Conservation (phyloP, 2,888 invertebrate species). For the Diaprepes abbreviatus region DNA sequence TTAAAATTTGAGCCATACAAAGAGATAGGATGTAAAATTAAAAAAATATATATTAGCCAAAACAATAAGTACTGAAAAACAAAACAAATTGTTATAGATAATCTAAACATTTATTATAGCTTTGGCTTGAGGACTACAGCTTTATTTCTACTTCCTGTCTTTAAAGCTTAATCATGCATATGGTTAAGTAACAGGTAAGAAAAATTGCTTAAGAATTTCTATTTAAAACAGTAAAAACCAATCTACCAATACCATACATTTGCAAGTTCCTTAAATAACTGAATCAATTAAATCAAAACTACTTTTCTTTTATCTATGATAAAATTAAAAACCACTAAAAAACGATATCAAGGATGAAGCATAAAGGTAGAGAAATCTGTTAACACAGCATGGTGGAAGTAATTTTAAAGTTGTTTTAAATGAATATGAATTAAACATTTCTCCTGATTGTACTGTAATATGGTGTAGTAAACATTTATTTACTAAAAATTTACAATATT, state of each 20-base stretch:
- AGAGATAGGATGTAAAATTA: too few relatives aligned
- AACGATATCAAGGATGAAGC: slow-evolving; percentile 43
- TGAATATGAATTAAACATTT: neutral
- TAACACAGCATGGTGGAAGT: neutral
- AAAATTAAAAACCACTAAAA: slow-evolving; percentile 33
- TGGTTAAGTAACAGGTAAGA: neutral
- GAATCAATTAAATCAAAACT: slow-evolving; percentile 26
- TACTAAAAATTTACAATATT: slow-evolving; percentile 1
- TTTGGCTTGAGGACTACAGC: too few relatives aligned
- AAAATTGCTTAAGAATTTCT: slow-evolving; percentile 10
- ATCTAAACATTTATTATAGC: too few relatives aligned
- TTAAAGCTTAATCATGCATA: too few relatives aligned
- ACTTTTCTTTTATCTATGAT: slow-evolving; percentile 39
- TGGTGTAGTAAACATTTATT: neutral
- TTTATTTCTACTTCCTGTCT: too few relatives aligned
- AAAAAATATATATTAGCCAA: too few relatives aligned
- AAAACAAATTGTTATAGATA: too few relatives aligned
- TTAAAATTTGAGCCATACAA: too few relatives aligned
- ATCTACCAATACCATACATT: neutral
- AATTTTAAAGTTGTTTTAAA: neutral
- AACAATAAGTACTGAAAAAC: too few relatives aligned
- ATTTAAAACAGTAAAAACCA: neutral
- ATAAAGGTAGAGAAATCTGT: slow-evolving; percentile 25
- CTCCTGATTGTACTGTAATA: neutral
- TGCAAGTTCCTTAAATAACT: neutral